Evolutionary conservation across 1,140 invertebrate species (phyloP), one percentile per base, ranked within the genome.

Genomic region (Nephila pilipes): DNA sequence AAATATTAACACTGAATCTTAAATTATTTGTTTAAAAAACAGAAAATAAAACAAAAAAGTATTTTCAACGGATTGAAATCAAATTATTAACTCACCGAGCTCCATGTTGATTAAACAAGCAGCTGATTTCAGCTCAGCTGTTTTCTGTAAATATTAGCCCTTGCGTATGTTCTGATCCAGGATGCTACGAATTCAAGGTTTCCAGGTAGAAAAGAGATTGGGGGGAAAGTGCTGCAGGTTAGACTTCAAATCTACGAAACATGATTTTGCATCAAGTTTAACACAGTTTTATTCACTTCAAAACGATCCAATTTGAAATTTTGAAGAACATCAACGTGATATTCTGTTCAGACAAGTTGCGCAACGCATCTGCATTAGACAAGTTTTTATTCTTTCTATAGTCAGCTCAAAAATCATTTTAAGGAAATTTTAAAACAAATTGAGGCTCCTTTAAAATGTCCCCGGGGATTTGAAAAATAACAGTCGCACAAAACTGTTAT

Each of bases 51-150:
- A 16, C 32, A 18, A 36, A 20, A 75, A 36, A 5, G 12, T 6
- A 75, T 22, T 75, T 75, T 75, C 12, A 32, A 36, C 16, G 29
- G 16, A 75, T 20, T 32, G 69, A 75, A 25, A 75, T 75, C 32
- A 38, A 55, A 54, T 54, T 81, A 81, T 81, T 81, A 18, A 25
- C 80, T 81, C 54, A 81, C 80, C 38, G 4, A 46, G 25, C 38
- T 46, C 80, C 80, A 81, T 81, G 80, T 22, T 81, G 38, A 81
- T 81, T 54, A 81, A 36, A 54, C 38, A 38, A 55, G 46, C 38
- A 55, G 46, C 22, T 81, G 38, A n/a, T 18, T 75, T 75, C 32
- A 18, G 25, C 18, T 81, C 80, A 81, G 80, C 80, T 81, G 80
- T n/a, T 55, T 81, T 54, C 38, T 12, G 3, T 38, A 81, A 81